These are phyloP conservation scores for Balearica regulorum DNA, from an alignment of 2,797 vertebrate species.

Conservation along the genomic window DNA sequence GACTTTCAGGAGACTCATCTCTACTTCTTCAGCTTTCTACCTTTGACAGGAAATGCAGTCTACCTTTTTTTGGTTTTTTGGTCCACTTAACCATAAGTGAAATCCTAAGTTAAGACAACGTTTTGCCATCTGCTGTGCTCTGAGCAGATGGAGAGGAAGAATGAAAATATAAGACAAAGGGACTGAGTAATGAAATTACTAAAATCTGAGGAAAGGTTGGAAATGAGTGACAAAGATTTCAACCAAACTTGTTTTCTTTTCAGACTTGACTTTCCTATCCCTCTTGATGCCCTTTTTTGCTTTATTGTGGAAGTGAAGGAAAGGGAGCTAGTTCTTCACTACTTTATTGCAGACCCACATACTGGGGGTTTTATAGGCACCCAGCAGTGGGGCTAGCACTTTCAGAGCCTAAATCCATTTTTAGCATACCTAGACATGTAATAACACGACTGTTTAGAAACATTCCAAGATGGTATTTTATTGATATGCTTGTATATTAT, in stretches of 20 bases:
- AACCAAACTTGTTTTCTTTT: not conserved
- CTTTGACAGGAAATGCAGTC: not conserved
- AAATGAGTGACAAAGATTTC: not conserved
- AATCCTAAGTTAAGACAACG: not conserved
- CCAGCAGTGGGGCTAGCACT: not conserved
- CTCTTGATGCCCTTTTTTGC: not conserved
- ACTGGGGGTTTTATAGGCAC: not conserved
- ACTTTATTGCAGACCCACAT: not conserved
- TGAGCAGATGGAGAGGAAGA: not conserved
- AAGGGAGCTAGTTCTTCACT: not conserved
- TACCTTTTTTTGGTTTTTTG: not conserved
- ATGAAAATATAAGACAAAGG: not conserved
- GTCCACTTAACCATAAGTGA: not conserved
- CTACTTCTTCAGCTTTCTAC: not conserved
- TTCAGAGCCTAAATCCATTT: conserved; percentile 20
- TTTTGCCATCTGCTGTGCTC: not conserved
- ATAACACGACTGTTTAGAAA: conserved; percentile 25
- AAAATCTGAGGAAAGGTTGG: not conserved
- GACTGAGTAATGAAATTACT: not conserved
- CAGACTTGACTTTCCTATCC: not conserved
- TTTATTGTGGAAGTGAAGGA: not conserved
- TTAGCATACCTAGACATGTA: conserved; percentile 35
- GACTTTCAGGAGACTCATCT: not conserved
- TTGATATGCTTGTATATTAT: not conserved
- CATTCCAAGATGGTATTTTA: not conserved